Evolutionary conservation across 2,888 invertebrate species (phyloP).

Genomic region (Pogonocherus hispidulus): DNA sequence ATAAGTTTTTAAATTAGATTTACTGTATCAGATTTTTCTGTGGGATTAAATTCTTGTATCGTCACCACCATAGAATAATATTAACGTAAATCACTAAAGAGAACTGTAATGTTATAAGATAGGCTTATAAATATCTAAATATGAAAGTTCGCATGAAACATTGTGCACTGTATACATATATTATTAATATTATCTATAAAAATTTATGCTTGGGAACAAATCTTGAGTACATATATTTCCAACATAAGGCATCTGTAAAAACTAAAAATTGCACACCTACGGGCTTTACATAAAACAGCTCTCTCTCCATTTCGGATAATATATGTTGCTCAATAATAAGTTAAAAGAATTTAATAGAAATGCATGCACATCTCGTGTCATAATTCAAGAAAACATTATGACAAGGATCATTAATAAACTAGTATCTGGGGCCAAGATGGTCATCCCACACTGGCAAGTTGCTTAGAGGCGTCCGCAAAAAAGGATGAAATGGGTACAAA

Average conservation of each 20-base stretch:
- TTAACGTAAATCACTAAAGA: too few species aligned
- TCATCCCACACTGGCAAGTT: constrained; percentile 1
- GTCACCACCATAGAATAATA: too few species aligned
- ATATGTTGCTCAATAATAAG: constrained; percentile 6
- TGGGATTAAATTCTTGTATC: too few species aligned
- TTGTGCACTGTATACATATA: too few species aligned
- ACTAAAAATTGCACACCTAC: background rate
- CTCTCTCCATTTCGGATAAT: constrained; percentile 15
- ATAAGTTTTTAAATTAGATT: too few species aligned
- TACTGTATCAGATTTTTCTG: too few species aligned
- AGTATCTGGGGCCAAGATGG: background rate
- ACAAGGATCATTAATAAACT: constrained; percentile 40
- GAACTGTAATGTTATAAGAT: too few species aligned
- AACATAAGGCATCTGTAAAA: background rate
- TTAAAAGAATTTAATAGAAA: constrained; percentile 6
- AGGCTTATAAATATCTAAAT: background rate
- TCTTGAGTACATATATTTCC: background rate
- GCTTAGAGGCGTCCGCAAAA: background rate
- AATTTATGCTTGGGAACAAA: background rate
- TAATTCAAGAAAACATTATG: constrained; percentile 33
- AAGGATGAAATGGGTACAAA: background rate
- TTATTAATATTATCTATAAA: too few species aligned
- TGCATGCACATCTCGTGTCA: constrained; percentile 16
- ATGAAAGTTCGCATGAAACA: too few species aligned
- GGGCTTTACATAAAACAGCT: background rate